Base-by-base conservation (phyloP, 2,888 invertebrate genomes). In the Drosophila niveifrons region DNA sequence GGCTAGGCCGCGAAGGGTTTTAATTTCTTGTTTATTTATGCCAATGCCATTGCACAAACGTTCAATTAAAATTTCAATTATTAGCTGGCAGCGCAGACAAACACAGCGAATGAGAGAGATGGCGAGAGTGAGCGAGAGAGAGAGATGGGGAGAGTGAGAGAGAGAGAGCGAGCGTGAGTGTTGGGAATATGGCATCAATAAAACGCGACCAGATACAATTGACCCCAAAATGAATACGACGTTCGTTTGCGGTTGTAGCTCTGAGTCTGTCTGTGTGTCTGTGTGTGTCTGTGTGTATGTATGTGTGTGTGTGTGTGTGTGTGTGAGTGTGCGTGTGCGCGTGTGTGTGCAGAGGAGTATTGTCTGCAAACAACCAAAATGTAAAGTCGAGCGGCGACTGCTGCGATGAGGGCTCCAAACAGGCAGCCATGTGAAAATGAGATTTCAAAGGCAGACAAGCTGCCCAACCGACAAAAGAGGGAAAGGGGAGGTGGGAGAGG, bases 41-140 rank as follows among this genome's bases (percentile, higher is more conserved):
- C 66, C 64, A 48, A 47, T 70, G 63, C 67, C 64, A 41, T 13
- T 39, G 67, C 63, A 65, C 69, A 80, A 83, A 66, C 66, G 70
- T 82, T 82, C 75, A 82, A 82, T 86, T 82, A 83, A 86, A 82
- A 86, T 80, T 86, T 80, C 70, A 82, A 82, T 82, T 86, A 86
- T 86, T 75, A 86, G 75, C 78, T 72, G 71, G 52, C 50, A 29
- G 65, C 66, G 63, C 61, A 67, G 63, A 61, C 50, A 76, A 71
- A 65, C 44, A 67, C 47, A 18, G 44, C 15, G 46, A 18, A 50
- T 41, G 18, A 52, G 17, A 34, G 53, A 2, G 15, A 23, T 23
- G n/a, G 13, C 13, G 13, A 28, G 36, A 11, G 36, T 11, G 15
- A 29, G 17, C 31, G 13, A 15, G 34, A 3, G 36, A 17, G 28